Percentiles rank a stretch among this genome's conserved stretches.
Conservation (phyloP, 2,113 vertebrate genomes). For the Colius striatus region DNA sequence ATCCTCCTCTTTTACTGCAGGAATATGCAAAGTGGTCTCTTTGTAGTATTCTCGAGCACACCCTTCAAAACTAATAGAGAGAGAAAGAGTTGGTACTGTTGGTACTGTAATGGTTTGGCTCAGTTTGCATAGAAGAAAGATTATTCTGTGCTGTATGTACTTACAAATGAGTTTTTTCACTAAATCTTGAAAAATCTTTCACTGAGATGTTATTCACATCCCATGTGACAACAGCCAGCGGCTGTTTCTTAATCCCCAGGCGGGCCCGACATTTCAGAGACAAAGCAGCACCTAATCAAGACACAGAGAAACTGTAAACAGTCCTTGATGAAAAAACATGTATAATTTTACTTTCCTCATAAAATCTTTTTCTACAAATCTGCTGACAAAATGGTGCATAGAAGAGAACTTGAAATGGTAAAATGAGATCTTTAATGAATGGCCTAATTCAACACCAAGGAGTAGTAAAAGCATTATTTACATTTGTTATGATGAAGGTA, state of each 20-base stretch:
- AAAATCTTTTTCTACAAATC: background rate
- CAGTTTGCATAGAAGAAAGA: background rate
- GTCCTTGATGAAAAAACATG: background rate
- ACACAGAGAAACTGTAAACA: background rate
- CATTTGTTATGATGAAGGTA: background rate
- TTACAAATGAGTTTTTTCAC: conserved; percentile 8
- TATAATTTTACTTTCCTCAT: background rate
- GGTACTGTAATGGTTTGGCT: background rate
- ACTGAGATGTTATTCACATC: background rate
- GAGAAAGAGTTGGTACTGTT: background rate
- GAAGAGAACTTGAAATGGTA: background rate
- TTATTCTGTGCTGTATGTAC: background rate
- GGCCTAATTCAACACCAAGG: background rate
- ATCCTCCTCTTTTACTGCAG: conserved; percentile 56
- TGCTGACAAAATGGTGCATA: background rate
- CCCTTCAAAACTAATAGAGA: conserved; percentile 34
- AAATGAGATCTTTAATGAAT: background rate
- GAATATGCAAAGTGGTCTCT: conserved; percentile 46
- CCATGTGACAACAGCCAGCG: conserved; percentile 35
- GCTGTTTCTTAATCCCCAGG: conserved; percentile 57
- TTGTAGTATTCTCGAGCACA: background rate
- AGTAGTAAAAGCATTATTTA: background rate
- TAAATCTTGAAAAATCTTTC: conserved; percentile 1
- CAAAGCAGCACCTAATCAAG: conserved; percentile 46
- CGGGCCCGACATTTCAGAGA: conserved; percentile 60